Conservation (phyloP, 2,797 vertebrate genomes). For the Rhincodon typus region DNA sequence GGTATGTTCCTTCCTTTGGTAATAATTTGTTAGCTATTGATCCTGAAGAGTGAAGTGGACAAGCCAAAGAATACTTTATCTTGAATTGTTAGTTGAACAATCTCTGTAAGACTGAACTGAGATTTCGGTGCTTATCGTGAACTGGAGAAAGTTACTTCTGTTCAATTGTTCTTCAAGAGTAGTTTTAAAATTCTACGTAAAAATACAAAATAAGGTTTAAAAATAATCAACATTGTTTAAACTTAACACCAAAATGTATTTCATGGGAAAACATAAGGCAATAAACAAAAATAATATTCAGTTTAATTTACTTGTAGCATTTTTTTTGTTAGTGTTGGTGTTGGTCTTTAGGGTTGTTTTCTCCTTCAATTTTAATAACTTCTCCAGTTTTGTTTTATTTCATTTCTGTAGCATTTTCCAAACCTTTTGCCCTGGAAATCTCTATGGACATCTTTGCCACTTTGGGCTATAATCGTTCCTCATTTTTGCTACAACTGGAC, state of each 20-base stretch:
- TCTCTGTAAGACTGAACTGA: neutral
- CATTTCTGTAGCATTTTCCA: constrained; percentile 65
- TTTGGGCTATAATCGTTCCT: constrained; percentile 89
- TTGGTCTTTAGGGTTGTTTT: neutral
- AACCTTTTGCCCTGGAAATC: no score
- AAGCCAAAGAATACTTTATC: neutral
- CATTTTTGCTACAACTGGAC: constrained; percentile 98
- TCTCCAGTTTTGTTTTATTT: neutral
- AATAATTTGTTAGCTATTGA: neutral
- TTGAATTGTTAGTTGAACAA: neutral
- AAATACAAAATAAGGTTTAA: neutral
- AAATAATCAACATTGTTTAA: neutral
- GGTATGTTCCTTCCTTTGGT: neutral
- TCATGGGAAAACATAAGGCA: neutral
- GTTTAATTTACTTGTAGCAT: no score
- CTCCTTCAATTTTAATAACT: constrained; percentile 16
- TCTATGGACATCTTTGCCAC: constrained; percentile 71
- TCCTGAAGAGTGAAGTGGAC: neutral
- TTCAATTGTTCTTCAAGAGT: neutral
- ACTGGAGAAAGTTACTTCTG: neutral
- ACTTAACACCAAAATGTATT: neutral
- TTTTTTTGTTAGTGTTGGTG: no score
- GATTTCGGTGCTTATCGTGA: neutral
- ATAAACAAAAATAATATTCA: neutral
- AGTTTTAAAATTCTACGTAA: neutral